A percentile compares a stretch with the other conserved stretches of the same genome.
Evolutionary conservation across 2,797 vertebrate species (phyloP).

Genomic region (Anguilla obscura): DNA sequence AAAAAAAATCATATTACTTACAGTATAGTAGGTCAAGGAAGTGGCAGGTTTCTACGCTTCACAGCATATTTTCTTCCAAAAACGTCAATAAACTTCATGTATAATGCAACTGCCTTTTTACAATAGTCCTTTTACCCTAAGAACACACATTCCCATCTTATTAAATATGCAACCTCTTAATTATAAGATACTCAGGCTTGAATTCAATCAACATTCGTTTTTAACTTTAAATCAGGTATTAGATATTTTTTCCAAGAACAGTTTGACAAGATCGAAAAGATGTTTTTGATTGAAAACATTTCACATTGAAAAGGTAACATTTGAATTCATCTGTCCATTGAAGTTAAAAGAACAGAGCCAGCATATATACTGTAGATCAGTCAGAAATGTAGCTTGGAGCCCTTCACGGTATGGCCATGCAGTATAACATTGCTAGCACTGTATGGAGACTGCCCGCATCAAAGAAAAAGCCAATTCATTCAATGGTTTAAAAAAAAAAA

Average conservation of each 20-base stretch:
- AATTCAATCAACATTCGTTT: neutral
- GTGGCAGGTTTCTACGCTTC: neutral
- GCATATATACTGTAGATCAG: neutral
- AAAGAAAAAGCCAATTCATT: neutral
- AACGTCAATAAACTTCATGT: neutral
- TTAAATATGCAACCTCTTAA: neutral
- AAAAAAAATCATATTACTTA: neutral
- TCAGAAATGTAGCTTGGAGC: neutral
- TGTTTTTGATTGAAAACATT: neutral
- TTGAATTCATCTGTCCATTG: neutral
- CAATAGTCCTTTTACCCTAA: neutral
- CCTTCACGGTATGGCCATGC: neutral
- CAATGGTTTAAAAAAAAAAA: no score
- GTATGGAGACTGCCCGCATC: neutral
- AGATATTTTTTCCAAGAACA: neutral
- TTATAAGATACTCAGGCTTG: neutral
- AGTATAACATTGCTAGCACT: neutral
- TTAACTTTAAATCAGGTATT: neutral
- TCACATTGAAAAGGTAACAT: neutral
- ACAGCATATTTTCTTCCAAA: neutral
- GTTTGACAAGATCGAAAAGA: neutral
- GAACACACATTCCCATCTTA: neutral
- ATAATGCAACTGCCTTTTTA: constrained; percentile 7
- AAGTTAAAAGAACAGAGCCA: neutral
- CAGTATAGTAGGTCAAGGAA: neutral